Evolutionary conservation across 2,888 invertebrate species (phyloP), one percentile per base, ranked within the genome.

Genomic region (Microctonus brassicae): DNA sequence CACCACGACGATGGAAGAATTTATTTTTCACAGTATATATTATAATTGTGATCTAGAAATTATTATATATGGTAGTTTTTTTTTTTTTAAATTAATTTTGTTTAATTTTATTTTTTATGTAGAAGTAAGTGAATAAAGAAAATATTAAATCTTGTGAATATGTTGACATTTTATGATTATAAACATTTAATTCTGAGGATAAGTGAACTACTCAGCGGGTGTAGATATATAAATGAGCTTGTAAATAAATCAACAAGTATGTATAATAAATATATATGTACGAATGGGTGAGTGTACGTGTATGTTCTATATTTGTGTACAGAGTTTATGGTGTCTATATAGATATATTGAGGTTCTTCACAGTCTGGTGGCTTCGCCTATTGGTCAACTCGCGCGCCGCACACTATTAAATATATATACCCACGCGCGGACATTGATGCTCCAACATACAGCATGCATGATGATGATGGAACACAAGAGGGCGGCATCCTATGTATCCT

Each of bases 201-300:
- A 65, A 69, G 39, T 47, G 60, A 75, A 62, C 55, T 68, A 60
- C 61, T 57, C 58, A 47, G 77, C 73, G 76, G 77, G 75, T 39
- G 39, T 39, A n/a, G 47, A 17, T 47, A 17, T 7, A 7, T 76
- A 76, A 74, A 7, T 73, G 74, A 74, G n/a, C n/a, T n/a, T 72
- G 73, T 69, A 78, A 73, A 81, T 81, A 81, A 81, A 81, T 81
- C 80, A 80, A 80, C 78, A 77, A 77, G 79, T 80, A 79, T 70
- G 52, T 39, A 39, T 47, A 4, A 17, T 47, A 47, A 17, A 47
- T n/a, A 47, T n/a, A n/a, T 47, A n/a, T 47, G n/a, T 5, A 17
- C 17, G n/a, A n/a, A n/a, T 47, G 47, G 17, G 17, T 63, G 66
- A 47, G 73, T 70, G 73, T 70, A 73, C 17, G 47, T 47, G 47